Evolutionary conservation across 2,888 invertebrate species (phyloP), one percentile per base, ranked within the genome.

Genomic region (Drosophila seclusa): DNA sequence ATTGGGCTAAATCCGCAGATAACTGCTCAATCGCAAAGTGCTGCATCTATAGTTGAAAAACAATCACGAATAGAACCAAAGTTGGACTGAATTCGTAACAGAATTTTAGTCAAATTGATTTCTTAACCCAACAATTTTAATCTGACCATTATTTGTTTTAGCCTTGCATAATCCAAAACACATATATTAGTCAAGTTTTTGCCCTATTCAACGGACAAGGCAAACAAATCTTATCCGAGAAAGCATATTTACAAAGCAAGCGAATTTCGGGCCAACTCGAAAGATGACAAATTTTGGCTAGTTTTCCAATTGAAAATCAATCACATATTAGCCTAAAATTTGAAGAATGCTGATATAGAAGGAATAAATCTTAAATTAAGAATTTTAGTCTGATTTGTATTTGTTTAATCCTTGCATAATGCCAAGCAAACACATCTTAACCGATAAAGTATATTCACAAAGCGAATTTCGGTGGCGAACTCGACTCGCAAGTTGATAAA

Each of bases 401-500:
- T 24, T 24, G 16, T 8, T 24, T 24, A 24, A 24, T 45, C 45
- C 45, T 45, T 24, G 45, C 45, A 45, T 45, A 45, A 24, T 45
- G 8, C 45, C 16, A 54, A n/a, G n/a, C 34, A 24, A 50, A 50
- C 45, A 50, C 11, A 13, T 80, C 68, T 70, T 72, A 72, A 50
- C 57, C 58, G 24, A 32, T 52, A 27, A 29, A 10, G 32, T 27
- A 60, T 45, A 54, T 82, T 81, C 61, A 2, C 16, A 54, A 36
- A 58, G 34, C 73, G 85, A 76, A 70, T n/a, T 42, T 38, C 18
- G 38, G 18, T 24, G 18, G 21, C 57, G 62, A 64, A 65, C 72
- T 76, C 63, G 58, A 63, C n/a, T 24, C 31, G 63, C 5, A 58
- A 45, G 34, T 73, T 38, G 60, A 59, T 65, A 74, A 58, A 69